Base-by-base conservation (phyloP, 2,113 vertebrate genomes). In the Epinephelus cyanopodus region DNA sequence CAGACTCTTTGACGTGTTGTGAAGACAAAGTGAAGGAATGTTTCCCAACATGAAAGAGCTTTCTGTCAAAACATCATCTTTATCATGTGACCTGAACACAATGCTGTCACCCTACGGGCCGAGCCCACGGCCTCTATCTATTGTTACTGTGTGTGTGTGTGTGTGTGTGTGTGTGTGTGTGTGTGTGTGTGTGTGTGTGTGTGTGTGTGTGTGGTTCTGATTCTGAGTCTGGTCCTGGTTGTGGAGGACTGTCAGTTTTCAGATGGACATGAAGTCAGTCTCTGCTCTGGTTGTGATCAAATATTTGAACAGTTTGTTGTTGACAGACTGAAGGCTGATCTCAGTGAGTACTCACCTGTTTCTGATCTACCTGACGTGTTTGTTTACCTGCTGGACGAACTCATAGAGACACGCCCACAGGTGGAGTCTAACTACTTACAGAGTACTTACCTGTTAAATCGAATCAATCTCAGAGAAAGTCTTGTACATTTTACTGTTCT, bases 51-150 rank as follows among this genome's bases (percentile, higher is more conserved):
- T 79, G 61, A 85, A 82, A 68, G 66, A 52, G 5, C 45, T 75
- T 76, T 67, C 64, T 81, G 81, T 83, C 12, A 10, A 61, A 6
- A 21, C 39, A 15, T 70, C 56, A 10, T 54, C 7, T 47, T 54
- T 4, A 19, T 68, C 83, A 87, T 74, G 82, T 90, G 87, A 81
- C 74, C 73, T 66, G 74, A 72, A 48, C 74, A 84, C 84, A 82
- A 89, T 63, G 74, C 65, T 9, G 61, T 1, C 60, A 0, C 19
- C 70, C 82, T 2, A 72, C 85, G 61, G 14, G 1, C 42, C 0
- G 3, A 8, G 42, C 83, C 82, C 77, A 80, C 82, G 0, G 79
- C 67, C 67, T 81, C 71, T 79, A 29, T 87, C 23, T 37, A 81
- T 83, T 87, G 80, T 87, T 57, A 4, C 42, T 64, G 27, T 62